phyloP scores from a whole-genome alignment of 30 jellyfish, hydroid and myxozoan species.

The Mastigias papua region DNA sequence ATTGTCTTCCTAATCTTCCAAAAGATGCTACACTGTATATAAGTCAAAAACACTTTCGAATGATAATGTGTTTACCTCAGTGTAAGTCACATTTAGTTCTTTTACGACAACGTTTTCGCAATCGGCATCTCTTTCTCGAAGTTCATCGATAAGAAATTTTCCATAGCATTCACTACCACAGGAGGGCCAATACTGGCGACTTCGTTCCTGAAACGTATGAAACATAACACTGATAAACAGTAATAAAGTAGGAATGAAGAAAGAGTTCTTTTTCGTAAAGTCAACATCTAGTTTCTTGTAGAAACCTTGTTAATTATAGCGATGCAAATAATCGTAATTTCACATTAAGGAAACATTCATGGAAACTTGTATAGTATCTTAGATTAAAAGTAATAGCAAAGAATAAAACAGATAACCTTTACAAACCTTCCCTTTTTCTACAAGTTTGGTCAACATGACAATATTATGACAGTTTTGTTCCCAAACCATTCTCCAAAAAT shows the following conservation, averaged over 20 bases:
- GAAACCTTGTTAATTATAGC: too few relatives aligned
- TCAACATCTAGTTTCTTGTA: too few relatives aligned
- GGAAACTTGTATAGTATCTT: too few relatives aligned
- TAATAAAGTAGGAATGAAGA: too few relatives aligned
- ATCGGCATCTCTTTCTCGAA: slow-evolving; percentile 69
- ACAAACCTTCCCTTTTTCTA: slow-evolving; percentile 93
- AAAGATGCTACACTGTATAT: not conserved
- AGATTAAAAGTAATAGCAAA: not conserved
- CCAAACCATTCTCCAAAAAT: slow-evolving; percentile 98
- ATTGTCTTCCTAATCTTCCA: not conserved
- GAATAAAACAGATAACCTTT: not conserved
- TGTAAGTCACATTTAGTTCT: slow-evolving; percentile 62
- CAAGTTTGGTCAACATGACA: slow-evolving; percentile 94
- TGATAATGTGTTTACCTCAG: slow-evolving; percentile 45
- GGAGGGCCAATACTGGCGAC: slow-evolving; percentile 80
- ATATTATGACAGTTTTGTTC: slow-evolving; percentile 87
- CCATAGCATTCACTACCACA: slow-evolving; percentile 75
- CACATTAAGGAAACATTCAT: too few relatives aligned
- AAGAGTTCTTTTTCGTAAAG: too few relatives aligned
- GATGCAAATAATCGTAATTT: too few relatives aligned
- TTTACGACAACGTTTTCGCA: slow-evolving; percentile 21
- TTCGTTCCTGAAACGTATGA: slow-evolving; percentile 49
- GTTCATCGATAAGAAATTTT: slow-evolving; percentile 64
- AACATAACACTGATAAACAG: not conserved
- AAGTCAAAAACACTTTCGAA: not conserved